Percentiles rank a stretch among this genome's conserved stretches.
These are phyloP conservation scores for Morpho achilles DNA, from an alignment of 2,888 invertebrate species.

Conservation along the genomic window DNA sequence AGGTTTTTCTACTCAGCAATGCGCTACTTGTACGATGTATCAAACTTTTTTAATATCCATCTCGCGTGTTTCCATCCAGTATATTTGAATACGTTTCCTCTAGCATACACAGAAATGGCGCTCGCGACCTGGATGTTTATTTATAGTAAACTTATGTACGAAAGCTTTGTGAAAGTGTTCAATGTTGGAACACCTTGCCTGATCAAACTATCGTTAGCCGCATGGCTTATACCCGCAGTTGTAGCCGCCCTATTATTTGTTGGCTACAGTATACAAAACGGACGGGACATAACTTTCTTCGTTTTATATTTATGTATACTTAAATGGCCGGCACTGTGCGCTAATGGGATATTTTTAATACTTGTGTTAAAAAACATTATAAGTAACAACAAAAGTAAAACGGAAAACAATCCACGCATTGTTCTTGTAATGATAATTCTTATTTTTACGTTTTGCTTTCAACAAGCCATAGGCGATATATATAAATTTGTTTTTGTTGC, in stretches of 20 bases:
- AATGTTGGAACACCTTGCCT: conserved; percentile 34
- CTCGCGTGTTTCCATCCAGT: conserved; percentile 13
- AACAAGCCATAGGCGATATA: conserved; percentile 51
- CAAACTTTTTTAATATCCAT: conserved; percentile 31
- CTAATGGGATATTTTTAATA: conserved; percentile 49
- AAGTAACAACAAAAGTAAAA: conserved; percentile 40
- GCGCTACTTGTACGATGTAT: conserved; percentile 46
- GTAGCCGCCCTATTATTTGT: conserved; percentile 36
- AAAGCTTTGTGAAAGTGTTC: conserved; percentile 56
- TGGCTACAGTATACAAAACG: conserved; percentile 25
- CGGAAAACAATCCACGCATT: conserved; percentile 43
- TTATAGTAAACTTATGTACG: conserved; percentile 59
- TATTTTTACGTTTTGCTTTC: conserved; percentile 58
- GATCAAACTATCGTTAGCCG: conserved; percentile 42
- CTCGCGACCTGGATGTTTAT: conserved; percentile 61
- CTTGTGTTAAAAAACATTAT: conserved; percentile 47
- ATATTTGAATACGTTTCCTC: conserved; percentile 31
- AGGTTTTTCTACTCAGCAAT: conserved; percentile 50
- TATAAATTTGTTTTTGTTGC: conserved; percentile 44
- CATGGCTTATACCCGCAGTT: conserved; percentile 47
- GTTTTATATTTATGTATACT: conserved; percentile 41
- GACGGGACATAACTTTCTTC: conserved; percentile 28
- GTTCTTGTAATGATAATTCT: conserved; percentile 51
- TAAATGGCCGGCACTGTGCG: conserved; percentile 58
- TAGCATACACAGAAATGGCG: conserved; percentile 51